phyloP scores from a whole-genome alignment of 1,140 invertebrate genomes.

The Apis florea region DNA sequence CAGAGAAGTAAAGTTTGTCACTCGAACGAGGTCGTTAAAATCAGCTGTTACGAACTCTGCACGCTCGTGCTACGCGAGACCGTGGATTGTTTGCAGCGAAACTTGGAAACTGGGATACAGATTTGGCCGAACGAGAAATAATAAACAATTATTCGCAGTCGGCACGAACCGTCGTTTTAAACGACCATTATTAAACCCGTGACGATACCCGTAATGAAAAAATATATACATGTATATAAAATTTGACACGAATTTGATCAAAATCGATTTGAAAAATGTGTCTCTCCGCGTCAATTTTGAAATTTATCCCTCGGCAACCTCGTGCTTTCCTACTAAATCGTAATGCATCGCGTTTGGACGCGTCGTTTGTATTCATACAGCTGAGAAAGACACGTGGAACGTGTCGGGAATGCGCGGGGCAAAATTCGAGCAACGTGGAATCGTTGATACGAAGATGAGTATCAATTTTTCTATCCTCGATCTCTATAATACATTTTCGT shows the following conservation, averaged over 20 bases:
- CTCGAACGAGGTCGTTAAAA: conserved; percentile 37
- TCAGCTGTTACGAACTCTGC: conserved; percentile 29
- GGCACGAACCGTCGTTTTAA: neutral
- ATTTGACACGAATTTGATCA: no score
- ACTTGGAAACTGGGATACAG: neutral
- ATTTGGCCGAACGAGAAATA: neutral
- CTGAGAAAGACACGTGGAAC: conserved; percentile 22
- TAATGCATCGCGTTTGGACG: neutral
- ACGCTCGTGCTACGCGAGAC: conserved; percentile 1
- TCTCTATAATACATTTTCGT: no score
- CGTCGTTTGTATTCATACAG: conserved; percentile 14
- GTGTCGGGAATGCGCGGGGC: conserved; percentile 38
- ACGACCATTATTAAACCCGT: neutral
- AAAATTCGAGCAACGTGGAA: conserved; percentile 39
- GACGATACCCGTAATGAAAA: no score
- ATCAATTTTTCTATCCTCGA: neutral
- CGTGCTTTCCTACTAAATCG: neutral
- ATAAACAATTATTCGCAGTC: neutral
- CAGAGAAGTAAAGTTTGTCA: conserved; percentile 16
- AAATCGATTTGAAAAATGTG: no score
- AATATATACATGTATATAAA: no score
- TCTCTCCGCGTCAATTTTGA: no score
- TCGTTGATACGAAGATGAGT: conserved; percentile 16
- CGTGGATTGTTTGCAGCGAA: conserved; percentile 6
- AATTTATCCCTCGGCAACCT: neutral